Conservation (phyloP, 2,888 invertebrate genomes). For the Ormyrus pomaceus region DNA sequence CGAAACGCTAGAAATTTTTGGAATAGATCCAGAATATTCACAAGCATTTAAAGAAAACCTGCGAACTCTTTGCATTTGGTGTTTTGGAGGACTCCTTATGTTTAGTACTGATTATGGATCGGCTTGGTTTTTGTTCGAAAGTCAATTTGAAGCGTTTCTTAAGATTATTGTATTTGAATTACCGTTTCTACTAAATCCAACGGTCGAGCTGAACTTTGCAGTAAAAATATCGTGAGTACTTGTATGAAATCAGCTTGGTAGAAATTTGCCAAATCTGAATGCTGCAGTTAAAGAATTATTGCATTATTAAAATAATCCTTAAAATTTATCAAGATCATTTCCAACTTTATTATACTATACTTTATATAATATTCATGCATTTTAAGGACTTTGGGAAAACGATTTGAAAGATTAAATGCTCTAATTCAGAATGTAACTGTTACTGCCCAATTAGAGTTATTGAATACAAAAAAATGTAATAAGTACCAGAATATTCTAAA, state of each 20-base stretch:
- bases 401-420: conserved; percentile 50
- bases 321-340: too few relatives aligned
- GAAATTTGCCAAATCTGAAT: not conserved
- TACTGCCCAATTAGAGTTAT: not conserved
- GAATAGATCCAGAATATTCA: conserved; percentile 23
- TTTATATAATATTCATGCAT: not conserved
- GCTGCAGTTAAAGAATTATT: not conserved
- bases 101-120: not conserved
- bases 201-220: conserved; percentile 23
- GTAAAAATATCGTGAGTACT: conserved; percentile 17
- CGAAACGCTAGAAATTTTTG: conserved; percentile 24
- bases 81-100: not conserved
- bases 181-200: conserved; percentile 3
- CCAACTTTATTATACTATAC: not conserved
- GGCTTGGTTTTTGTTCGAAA: not conserved
- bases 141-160: not conserved
- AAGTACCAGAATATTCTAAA: conserved; percentile 39
- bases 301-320: too few relatives aligned
- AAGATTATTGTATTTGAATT: not conserved
- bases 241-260: not conserved
- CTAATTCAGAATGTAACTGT: conserved; percentile 25
- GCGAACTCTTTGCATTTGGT: not conserved
- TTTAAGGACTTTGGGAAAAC: conserved; percentile 37
- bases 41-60: not conserved
- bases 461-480: not conserved